Evolutionary conservation across 2,888 invertebrate genomes (phyloP), one percentile per base, ranked within the genome.

Genomic region (Maniola hyperantus): DNA sequence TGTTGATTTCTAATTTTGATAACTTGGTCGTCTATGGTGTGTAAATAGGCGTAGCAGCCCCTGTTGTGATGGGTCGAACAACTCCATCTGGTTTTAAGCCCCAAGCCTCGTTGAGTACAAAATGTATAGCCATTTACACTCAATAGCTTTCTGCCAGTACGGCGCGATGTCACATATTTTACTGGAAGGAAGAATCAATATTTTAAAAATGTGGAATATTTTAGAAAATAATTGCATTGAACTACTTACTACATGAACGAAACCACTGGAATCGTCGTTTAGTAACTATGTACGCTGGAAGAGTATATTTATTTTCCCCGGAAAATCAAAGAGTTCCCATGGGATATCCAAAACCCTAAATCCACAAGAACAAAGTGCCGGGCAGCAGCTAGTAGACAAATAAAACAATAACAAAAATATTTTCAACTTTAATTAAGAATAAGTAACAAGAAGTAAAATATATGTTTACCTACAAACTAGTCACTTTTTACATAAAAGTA

Each of bases 41-140:
- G 74, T 0, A 80, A 66, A 0, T 70, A 36, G 0, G 79, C 79
- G 5, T 66, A 63, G 50, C 79, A 79, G 0, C 73, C 72, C 6
- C 65, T 72, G 53, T 72, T 64, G 60, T 75, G 74, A 59, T 80
- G 80, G 0, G 80, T 79, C 1, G 83, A 82, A 59, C 82, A 82
- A 0, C 74, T 72, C 83, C 82, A 83, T n/a, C 75, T 66, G 0
- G 70, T 73, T 62, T 72, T 79, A n/a, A n/a, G 0, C 8, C 4
- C 0, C 73, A 67, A 0, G 33, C 5, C 18, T 10, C 10, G 8
- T 18, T 55, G 34, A 36, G 55, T 5, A 10, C 34, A 15, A 55
- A 55, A 55, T 5, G 55, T 55, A 10, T 39, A 55, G 6, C 55
- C 55, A 5, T 55, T 4, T 15, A 36, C n/a, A 18, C 55, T 55